Conservation (phyloP, 2,888 invertebrate species). For the Standfussiana lucernea region DNA sequence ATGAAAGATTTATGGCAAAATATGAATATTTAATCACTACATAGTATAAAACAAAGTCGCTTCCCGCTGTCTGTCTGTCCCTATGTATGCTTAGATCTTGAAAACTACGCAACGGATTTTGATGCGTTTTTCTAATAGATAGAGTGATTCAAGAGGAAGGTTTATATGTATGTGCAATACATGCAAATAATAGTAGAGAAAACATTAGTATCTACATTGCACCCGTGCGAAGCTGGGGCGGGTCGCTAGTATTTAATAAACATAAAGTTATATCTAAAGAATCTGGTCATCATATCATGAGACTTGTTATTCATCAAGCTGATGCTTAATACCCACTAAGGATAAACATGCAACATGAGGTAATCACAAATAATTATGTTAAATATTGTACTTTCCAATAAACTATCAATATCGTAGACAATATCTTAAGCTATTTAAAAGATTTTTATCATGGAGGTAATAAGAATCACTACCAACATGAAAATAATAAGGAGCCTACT, state of each 20-base stretch:
- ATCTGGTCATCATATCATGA: neutral
- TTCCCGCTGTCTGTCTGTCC: too few relatives aligned
- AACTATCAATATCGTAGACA: neutral
- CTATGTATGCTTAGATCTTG: too few relatives aligned
- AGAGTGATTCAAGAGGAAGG: too few relatives aligned
- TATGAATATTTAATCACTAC: conserved; percentile 7
- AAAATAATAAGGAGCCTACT: conserved; percentile 30
- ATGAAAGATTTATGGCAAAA: conserved; percentile 27
- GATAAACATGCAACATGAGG: neutral
- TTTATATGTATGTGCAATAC: too few relatives aligned
- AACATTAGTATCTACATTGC: too few relatives aligned
- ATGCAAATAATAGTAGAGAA: too few relatives aligned
- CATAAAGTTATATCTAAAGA: neutral
- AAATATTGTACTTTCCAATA: neutral
- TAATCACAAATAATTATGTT: neutral
- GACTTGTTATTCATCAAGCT: neutral
- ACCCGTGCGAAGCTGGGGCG: too few relatives aligned
- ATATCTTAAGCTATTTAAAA: neutral
- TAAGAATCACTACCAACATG: conserved; percentile 22
- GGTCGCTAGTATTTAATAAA: neutral
- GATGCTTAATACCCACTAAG: too few relatives aligned
- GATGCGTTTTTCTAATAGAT: too few relatives aligned
- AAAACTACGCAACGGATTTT: too few relatives aligned
- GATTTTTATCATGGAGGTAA: neutral
- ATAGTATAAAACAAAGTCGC: too few relatives aligned